phyloP scores from a whole-genome alignment of 2,113 vertebrate species.

The Gambusia affinis region DNA sequence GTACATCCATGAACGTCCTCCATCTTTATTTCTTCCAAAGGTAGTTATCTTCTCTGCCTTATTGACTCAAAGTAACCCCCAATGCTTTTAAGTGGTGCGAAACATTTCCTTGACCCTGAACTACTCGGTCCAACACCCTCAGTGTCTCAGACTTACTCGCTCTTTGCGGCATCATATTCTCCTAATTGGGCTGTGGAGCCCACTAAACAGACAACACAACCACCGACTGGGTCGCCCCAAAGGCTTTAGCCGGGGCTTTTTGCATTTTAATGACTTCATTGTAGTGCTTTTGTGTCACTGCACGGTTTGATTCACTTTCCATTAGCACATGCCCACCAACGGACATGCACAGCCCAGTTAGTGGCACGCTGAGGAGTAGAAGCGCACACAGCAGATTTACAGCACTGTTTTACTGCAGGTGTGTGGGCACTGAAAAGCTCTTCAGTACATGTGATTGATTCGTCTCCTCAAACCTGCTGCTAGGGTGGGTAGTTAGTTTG shows the following conservation, averaged over 20 bases:
- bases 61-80: not conserved
- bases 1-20: no score
- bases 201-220: conserved; percentile 39
- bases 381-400: conserved; percentile 34
- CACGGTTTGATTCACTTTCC: conserved; percentile 51
- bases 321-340: conserved; percentile 35
- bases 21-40: not conserved
- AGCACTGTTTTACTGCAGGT: conserved; percentile 2
- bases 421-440: conserved; percentile 25
- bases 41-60: not conserved
- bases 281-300: conserved; percentile 52
- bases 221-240: conserved; percentile 16
- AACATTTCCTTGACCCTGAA: not conserved
- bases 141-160: conserved; percentile 3
- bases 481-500: not conserved
- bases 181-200: conserved; percentile 46
- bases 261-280: conserved; percentile 54
- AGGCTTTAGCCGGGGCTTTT: conserved; percentile 43
- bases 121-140: conserved; percentile 1
- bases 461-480: conserved; percentile 26
- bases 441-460: conserved; percentile 2
- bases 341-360: conserved; percentile 8
- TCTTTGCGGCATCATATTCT: conserved; percentile 40
- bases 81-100: not conserved
- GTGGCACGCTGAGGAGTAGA: conserved; percentile 14